phyloP scores from a whole-genome alignment of 2,113 vertebrate species.

The Eidolon helvum region DNA sequence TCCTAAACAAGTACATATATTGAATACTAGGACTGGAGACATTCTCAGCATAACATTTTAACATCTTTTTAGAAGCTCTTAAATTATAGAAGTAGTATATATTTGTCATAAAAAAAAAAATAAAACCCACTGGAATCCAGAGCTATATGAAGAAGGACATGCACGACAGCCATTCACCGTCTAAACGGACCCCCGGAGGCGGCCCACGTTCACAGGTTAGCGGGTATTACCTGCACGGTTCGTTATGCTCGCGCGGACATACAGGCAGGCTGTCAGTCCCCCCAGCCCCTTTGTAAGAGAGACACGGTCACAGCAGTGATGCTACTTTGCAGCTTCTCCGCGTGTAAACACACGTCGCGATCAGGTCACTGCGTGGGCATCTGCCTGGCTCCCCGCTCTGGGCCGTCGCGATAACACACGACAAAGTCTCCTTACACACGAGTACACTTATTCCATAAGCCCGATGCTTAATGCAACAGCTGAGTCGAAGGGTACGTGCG shows the following conservation, averaged over 20 bases:
- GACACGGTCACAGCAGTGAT: background rate
- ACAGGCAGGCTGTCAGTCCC: background rate
- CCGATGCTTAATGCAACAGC: rapidly evolving
- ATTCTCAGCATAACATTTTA: background rate
- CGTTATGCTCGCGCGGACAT: background rate
- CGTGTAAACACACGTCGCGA: rapidly evolving
- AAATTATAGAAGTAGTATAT: background rate
- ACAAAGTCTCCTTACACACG: too few relatives aligned
- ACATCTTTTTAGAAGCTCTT: background rate
- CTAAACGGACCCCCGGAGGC: too few relatives aligned
- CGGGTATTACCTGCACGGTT: too few relatives aligned
- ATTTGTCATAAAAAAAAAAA: background rate
- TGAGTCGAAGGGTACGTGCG: background rate
- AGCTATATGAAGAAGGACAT: background rate
- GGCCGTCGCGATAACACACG: background rate
- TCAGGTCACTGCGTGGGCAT: background rate
- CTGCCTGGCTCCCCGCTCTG: background rate
- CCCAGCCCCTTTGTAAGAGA: background rate
- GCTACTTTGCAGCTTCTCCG: background rate
- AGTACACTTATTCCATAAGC: background rate
- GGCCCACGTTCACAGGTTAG: background rate
- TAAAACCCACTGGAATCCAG: too few relatives aligned
- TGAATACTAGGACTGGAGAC: background rate
- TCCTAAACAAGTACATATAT: background rate
- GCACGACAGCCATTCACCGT: too few relatives aligned